Conservation (phyloP, 1,140 invertebrate species). For the Pomacea maculata region DNA sequence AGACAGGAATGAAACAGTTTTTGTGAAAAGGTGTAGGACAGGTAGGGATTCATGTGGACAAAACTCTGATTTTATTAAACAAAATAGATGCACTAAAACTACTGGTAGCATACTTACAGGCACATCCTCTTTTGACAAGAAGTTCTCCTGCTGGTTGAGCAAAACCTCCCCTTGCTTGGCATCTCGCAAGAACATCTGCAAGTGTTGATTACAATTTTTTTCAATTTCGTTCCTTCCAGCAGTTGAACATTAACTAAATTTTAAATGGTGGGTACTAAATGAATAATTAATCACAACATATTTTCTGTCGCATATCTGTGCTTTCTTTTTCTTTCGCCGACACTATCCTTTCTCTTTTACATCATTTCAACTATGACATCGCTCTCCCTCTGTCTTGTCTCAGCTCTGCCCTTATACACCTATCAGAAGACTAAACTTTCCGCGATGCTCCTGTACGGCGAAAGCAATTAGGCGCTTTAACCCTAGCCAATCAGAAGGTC, state of each 20-base stretch:
- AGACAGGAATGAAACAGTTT: neutral
- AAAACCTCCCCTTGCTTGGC: constrained; percentile 97
- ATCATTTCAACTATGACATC: no score
- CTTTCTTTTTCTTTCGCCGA: no score
- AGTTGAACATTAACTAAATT: neutral
- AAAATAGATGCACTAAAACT: neutral
- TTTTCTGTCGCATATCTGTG: no score
- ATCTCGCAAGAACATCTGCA: constrained; percentile 94
- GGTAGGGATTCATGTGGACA: neutral
- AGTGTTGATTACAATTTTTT: neutral
- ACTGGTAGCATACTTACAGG: constrained; percentile 70
- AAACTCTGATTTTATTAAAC: neutral
- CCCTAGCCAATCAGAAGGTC: no score
- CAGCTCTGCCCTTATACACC: no score
- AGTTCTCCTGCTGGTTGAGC: constrained; percentile 97
- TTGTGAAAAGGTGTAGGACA: neutral
- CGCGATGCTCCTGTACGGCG: no score
- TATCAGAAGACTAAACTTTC: no score
- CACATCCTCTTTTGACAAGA: constrained; percentile 92
- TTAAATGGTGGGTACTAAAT: neutral
- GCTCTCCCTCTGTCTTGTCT: no score
- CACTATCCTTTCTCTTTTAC: no score
- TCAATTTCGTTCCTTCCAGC: neutral
- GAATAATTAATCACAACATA: no score
- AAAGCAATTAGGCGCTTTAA: no score